phyloP scores from a whole-genome alignment of 2,797 vertebrate genomes.

The Pangasius macronema region DNA sequence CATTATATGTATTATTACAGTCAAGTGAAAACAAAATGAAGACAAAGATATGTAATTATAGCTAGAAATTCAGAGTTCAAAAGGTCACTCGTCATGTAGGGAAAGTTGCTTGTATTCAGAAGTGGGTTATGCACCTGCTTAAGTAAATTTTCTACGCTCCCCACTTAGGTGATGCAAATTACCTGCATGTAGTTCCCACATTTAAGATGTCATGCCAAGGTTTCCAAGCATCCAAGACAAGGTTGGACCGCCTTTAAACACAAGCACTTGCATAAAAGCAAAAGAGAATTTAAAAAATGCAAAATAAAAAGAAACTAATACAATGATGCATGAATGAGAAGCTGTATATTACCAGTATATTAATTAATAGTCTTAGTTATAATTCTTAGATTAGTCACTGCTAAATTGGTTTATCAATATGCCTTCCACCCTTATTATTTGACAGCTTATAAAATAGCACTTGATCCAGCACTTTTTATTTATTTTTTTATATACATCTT shows the following conservation, averaged over 20 bases:
- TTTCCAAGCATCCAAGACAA: background rate
- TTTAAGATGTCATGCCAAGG: background rate
- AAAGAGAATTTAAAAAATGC: background rate
- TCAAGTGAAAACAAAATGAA: background rate
- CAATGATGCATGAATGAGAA: background rate
- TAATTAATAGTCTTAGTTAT: background rate
- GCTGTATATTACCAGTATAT: background rate
- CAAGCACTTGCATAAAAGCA: background rate
- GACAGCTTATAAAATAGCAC: background rate
- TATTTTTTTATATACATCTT: no score
- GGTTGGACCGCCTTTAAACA: background rate
- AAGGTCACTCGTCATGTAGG: conserved; percentile 73
- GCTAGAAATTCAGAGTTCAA: background rate
- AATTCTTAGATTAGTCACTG: background rate
- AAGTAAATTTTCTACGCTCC: background rate
- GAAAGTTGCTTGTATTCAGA: background rate
- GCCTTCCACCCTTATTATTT: background rate
- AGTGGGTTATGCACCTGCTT: background rate
- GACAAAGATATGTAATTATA: background rate
- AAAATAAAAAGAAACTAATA: background rate
- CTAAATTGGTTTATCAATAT: background rate
- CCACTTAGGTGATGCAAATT: conserved; percentile 10
- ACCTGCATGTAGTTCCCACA: background rate
- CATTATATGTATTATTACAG: background rate
- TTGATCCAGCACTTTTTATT: background rate